Base-by-base conservation (phyloP, 2,797 vertebrate genomes). In the Pterois miles region DNA sequence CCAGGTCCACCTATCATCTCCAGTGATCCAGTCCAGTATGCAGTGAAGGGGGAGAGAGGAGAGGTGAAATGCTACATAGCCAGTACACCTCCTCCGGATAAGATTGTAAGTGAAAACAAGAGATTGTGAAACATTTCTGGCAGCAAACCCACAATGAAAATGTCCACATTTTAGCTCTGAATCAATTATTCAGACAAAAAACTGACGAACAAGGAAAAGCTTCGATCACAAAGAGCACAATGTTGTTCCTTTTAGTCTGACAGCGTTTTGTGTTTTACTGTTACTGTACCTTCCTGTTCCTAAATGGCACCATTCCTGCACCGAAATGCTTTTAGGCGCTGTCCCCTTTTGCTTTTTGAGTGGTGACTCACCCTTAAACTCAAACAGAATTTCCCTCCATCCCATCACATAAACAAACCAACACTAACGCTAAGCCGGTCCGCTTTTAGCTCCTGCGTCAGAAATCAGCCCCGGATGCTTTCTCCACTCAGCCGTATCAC, bases 31-130 rank as follows among this genome's bases (percentile, higher is more conserved):
- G 94, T 96, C 66, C 98, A 99, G 91, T 96, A 96, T 0, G 98
- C 98, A 0, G 96, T 92, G 13, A 94, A 97, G 22, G 97, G 98
- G 0, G 97, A 97, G 63, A 93, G 95, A 0, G 98, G 97, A 56
- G 97, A 98, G 84, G 97, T 99, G 81, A 97, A 97, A 60, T 99
- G 98, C 80, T 97, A 97, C 94, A 99, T 98, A 0, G 96, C 96
- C 72, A 99, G 98, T 87, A 98, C 97, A 0, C 98, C 98, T 0
- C 96, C 96, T 0, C 98, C 98, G 0, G 98, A 99, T 91, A 97
- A 97, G 89, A 99, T 98, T 12, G 98, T 99, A 92, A 98, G 97
- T 97, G n/a, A n/a, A 78, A 80, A n/a, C 29, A 46, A 11, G 6
- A 65, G 40, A 50, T 34, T 3, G 3, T 20, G 36, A 64, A 50